These are phyloP conservation scores for Calameuta filiformis DNA, from an alignment of 2,888 invertebrate species.

Conservation along the genomic window DNA sequence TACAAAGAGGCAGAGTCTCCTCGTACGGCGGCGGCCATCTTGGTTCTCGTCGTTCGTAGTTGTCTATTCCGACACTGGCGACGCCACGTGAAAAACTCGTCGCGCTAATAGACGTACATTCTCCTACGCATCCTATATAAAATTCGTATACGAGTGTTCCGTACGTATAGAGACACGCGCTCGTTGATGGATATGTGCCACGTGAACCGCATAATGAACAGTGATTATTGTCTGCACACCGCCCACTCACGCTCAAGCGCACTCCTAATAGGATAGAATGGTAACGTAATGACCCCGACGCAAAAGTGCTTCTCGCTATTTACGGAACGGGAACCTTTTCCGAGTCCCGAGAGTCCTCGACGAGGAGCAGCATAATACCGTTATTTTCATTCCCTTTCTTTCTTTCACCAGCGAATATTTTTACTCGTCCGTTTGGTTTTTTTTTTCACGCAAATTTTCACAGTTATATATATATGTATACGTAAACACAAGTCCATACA, in stretches of 20 bases:
- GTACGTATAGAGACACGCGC: slow-evolving; percentile 33
- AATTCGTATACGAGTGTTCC: slow-evolving; percentile 39
- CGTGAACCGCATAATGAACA: slow-evolving; percentile 48
- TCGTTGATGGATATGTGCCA: slow-evolving; percentile 43
- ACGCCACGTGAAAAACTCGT: background rate
- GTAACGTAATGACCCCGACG: slow-evolving; percentile 14
- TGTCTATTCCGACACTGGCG: background rate
- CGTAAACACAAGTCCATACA: too few relatives aligned
- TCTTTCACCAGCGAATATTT: background rate
- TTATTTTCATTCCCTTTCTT: background rate
- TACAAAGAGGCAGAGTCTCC: background rate
- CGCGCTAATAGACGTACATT: slow-evolving; percentile 2
- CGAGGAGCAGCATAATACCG: background rate
- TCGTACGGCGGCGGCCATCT: background rate
- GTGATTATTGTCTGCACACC: slow-evolving; percentile 41
- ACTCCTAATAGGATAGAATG: slow-evolving; percentile 21
- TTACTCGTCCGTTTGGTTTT: background rate
- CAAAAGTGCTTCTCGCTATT: background rate
- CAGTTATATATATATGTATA: background rate
- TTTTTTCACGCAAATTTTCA: background rate
- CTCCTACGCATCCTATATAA: slow-evolving; percentile 20
- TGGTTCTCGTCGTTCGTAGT: background rate
- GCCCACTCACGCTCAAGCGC: slow-evolving; percentile 31
- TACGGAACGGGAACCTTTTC: background rate
- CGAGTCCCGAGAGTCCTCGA: background rate